Conservation (phyloP, 2,113 vertebrate species). For the Butorides virescens region DNA sequence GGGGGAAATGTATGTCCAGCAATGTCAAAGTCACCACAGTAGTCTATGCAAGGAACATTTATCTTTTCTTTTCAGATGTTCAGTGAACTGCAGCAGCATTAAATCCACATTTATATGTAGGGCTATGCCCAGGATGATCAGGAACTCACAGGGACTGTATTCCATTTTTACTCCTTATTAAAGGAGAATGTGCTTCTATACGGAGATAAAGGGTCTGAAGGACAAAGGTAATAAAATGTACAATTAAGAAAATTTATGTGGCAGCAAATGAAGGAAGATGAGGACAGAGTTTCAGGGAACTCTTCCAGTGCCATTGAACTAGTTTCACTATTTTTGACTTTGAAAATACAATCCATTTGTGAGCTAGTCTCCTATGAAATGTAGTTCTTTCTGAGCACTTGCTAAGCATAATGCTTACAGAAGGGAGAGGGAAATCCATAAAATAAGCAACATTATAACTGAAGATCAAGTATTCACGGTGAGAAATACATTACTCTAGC, state of each 20-base stretch:
- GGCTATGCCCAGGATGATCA: constrained; percentile 2
- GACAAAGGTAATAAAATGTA: constrained; percentile 17
- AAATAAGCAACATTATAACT: not conserved
- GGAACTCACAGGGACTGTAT: not conserved
- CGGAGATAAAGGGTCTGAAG: constrained; percentile 24
- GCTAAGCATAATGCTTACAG: too few species aligned
- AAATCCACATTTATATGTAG: constrained; percentile 52
- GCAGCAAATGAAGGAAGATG: not conserved
- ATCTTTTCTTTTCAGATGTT: constrained; percentile 34
- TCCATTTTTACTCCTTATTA: not conserved
- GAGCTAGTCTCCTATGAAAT: not conserved
- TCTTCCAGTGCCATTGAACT: not conserved
- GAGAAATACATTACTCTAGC: not conserved
- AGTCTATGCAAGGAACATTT: constrained; percentile 43
- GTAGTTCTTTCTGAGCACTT: not conserved
- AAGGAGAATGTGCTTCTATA: not conserved
- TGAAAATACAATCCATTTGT: not conserved
- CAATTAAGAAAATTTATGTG: not conserved
- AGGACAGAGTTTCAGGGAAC: not conserved
- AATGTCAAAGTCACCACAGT: constrained; percentile 57
- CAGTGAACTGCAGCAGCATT: constrained; percentile 62
- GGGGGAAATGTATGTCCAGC: constrained; percentile 42
- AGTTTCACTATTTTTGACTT: not conserved
- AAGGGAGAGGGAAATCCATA: not conserved
- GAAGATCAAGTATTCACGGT: not conserved